A percentile compares a stretch with the other conserved stretches of the same genome.
Evolutionary conservation across 2,113 vertebrate genomes (phyloP).

Genomic region (Hiodon alosoides): DNA sequence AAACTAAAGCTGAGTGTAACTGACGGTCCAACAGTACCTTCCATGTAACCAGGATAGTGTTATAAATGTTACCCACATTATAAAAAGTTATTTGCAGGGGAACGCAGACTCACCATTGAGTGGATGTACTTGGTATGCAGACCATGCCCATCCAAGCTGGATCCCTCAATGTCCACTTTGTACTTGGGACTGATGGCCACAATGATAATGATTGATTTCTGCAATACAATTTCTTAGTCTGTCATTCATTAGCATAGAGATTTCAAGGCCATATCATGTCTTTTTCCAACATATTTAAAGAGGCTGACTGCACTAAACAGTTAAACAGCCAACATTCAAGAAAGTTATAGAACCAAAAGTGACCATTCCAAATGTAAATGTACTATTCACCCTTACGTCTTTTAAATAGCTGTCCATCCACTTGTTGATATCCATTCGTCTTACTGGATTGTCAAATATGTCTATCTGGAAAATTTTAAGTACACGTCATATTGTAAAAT

Average conservation of each 20-base stretch:
- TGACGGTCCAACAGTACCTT: too few species aligned
- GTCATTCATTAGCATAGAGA: neutral
- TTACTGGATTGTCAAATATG: slow-evolving; percentile 71
- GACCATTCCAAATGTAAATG: too few species aligned
- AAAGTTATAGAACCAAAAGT: too few species aligned
- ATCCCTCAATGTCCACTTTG: slow-evolving; percentile 79
- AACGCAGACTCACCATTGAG: slow-evolving; percentile 71
- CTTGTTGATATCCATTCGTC: slow-evolving; percentile 77
- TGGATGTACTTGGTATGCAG: slow-evolving; percentile 86
- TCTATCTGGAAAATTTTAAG: slow-evolving; percentile 64
- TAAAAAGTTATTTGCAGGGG: too few species aligned
- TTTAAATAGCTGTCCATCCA: slow-evolving; percentile 81
- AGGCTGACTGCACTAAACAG: too few species aligned
- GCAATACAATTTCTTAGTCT: slow-evolving; percentile 29
- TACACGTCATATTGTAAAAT: neutral
- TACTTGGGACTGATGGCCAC: slow-evolving; percentile 89
- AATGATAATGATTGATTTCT: slow-evolving; percentile 83
- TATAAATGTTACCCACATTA: too few species aligned
- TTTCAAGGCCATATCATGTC: too few species aligned
- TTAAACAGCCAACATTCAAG: too few species aligned
- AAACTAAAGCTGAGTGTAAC: too few species aligned
- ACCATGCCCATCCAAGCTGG: slow-evolving; percentile 68
- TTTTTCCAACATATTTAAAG: too few species aligned
- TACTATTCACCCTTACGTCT: slow-evolving; percentile 65
- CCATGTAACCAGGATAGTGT: too few species aligned